Evolutionary conservation across 2,888 invertebrate species (phyloP), one percentile per base, ranked within the genome.

Genomic region (Balanococcus diminutus): DNA sequence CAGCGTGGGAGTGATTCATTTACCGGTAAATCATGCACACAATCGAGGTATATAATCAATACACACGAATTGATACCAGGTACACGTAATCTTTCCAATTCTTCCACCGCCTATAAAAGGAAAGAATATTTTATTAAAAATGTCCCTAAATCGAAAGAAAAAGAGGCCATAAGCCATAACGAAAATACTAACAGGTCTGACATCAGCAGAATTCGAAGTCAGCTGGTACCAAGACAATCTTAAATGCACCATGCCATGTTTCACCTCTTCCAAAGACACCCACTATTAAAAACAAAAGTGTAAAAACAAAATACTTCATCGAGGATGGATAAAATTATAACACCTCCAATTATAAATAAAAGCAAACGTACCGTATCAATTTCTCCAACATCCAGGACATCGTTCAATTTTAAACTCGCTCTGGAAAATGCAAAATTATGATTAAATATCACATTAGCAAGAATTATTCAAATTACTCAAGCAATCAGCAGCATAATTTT

Each of bases 221-320:
- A 87, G 72, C 72, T 94, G 93, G 88, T 98, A 93, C 99, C 99
- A 99, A 6, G 94, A 94, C 84, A 98, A 91, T 83, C 96, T 94
- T 84, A 99, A 90, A 89, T 98, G 97, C 0, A 99, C 92, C 91
- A 97, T 94, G 6, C 99, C 99, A 89, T 97, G 96, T 90, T 97
- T 98, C 9, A 97, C 98, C 90, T 97, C 95, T 90, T 98, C 98
- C 88, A 99, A 91, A 0, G 96, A 96, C 88, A 97, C 92, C 98
- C 99, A 98, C 97, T 98, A 90, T 6, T 81, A 84, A 86, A 84
- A 81, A 67, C 16, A 82, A 82, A 81, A n/a, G n/a, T 14, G 81
- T 86, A 81, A 75, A 4, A 36, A 36, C 86, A 39, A 39, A 19
- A 75, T 72, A 2, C n/a, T n/a, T n/a, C n/a, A n/a, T n/a, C n/a